Evolutionary conservation across 1,140 invertebrate genomes (phyloP), one percentile per base, ranked within the genome.

Genomic region (Pomphorhynchus laevis): DNA sequence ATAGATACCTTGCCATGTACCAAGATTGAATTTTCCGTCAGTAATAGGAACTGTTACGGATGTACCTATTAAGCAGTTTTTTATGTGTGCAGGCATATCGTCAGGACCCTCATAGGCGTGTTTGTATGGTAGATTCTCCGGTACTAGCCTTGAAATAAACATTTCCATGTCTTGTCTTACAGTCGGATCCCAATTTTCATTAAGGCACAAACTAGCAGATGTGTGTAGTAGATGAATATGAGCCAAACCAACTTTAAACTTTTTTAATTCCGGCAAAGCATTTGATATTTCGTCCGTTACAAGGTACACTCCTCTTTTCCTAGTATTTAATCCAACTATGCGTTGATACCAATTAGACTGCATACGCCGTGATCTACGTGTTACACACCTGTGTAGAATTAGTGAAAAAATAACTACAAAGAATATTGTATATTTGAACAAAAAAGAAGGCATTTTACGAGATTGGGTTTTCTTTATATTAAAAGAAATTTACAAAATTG

Each of bases 71-170:
- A 91, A 80, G 56, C 76, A 80, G 39, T 79, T 75, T 60, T 91
- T 91, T 45, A 84, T 74, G 54, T 91, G 80, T 44, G 79, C 80
- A 39, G 80, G 80, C 80, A 89, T 91, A 61, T 91, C 80, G 58
- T 91, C 80, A 46, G 79, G 77, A 45, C 80, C 80, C 67, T 91
- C 80, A 60, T 75, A 82, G 34, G 73, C 77, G 62, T 91, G 80
- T 61, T 74, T 69, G 55, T 82, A 89, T 53, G 71, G 71, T 57
- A 33, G 44, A 20, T 37, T 47, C 49, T 89, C 79, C 61, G 80
- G 80, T 63, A 86, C 74, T 60, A 86, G 75, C 70, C 79, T 82
- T 61, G 84, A 82, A 55, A 89, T 65, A 73, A 86, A 84, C 74
- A 80, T 86, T 64, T 86, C 77, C 74, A 84, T 82, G 54, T 89